Conservation (phyloP, 1,140 invertebrate genomes). For the Carcinoscorpius rotundicauda region DNA sequence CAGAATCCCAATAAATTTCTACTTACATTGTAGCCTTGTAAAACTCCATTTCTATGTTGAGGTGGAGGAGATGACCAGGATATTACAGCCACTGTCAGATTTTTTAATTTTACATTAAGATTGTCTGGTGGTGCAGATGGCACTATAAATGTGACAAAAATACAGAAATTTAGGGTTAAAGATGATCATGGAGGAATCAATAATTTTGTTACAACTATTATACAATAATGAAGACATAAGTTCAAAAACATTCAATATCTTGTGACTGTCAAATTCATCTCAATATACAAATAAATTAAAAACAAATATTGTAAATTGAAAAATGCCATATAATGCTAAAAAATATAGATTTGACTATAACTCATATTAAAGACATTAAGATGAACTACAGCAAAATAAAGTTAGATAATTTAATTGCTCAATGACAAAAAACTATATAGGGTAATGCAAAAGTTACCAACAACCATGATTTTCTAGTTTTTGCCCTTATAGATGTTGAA, state of each 20-base stretch:
- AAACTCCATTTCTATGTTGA: conserved; percentile 62
- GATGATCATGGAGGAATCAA: neutral
- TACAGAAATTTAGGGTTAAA: neutral
- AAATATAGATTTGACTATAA: too few species aligned
- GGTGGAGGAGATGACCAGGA: conserved; percentile 65
- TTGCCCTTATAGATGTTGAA: too few species aligned
- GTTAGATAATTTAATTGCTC: too few species aligned
- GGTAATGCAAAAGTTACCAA: too few species aligned
- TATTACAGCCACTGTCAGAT: conserved; percentile 60
- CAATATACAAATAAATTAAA: too few species aligned
- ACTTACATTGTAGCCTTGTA: conserved; percentile 64
- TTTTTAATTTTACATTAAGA: conserved; percentile 68
- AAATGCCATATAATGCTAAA: too few species aligned
- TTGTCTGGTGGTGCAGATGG: conserved; percentile 68
- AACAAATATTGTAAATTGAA: too few species aligned
- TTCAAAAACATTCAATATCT: neutral
- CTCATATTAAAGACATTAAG: too few species aligned
- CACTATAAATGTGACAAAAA: conserved; percentile 35
- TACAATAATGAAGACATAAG: neutral
- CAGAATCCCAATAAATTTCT: neutral
- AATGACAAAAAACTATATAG: too few species aligned
- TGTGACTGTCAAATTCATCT: too few species aligned
- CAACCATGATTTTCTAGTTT: too few species aligned
- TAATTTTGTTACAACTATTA: neutral
- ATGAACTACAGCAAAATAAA: too few species aligned